Base-by-base conservation (phyloP, 35 echinoderm and acorn worm species). In the Chiridota heheva region DNA sequence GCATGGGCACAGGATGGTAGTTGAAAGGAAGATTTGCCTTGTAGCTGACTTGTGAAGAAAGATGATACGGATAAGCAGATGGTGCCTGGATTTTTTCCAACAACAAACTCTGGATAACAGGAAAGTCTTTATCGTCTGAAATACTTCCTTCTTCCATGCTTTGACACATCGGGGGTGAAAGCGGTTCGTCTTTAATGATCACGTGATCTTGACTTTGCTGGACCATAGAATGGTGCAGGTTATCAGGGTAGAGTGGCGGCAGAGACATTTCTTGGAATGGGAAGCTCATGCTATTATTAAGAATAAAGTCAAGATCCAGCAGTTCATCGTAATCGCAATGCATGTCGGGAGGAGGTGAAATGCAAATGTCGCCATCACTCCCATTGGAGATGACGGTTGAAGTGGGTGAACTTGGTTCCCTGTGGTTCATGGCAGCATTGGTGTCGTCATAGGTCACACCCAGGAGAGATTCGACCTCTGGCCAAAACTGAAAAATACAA, bases 221-320 rank as follows among this genome's bases (percentile, higher is more conserved):
- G 26, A 41, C 39, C 63, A 27, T 17, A 12, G 12, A 40, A 33
- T 33, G 69, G 40, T 43, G 65, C 59, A 10, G 40, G 33, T 32
- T 63, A 30, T 17, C 43, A 27, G 3, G 55, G 26, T 56, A 56
- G 30, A 44, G 53, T 30, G 36, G 20, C 46, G 20, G 20, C 7
- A 51, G 7, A 51, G 7, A 10, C n/a, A 10, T 51, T 7, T 51
- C 28, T 2, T 82, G 73, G 20, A 44, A 25, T 4, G 46, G 30
- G 25, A 28, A 20, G 59, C 43, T 67, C 12, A 80, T 85, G 74
- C n/a, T n/a, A n/a, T 98, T 98, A 70, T 98, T 98, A 36, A 98
- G 86, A 44, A 98, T 98, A 62, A 98, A 98, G 63, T 98, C 95
- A 1, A 98, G 85, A 39, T 98, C 95, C 0, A 98, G 75, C 18